Evolutionary conservation across 2,888 invertebrate genomes (phyloP).

Genomic region (Nomada fabriciana): DNA sequence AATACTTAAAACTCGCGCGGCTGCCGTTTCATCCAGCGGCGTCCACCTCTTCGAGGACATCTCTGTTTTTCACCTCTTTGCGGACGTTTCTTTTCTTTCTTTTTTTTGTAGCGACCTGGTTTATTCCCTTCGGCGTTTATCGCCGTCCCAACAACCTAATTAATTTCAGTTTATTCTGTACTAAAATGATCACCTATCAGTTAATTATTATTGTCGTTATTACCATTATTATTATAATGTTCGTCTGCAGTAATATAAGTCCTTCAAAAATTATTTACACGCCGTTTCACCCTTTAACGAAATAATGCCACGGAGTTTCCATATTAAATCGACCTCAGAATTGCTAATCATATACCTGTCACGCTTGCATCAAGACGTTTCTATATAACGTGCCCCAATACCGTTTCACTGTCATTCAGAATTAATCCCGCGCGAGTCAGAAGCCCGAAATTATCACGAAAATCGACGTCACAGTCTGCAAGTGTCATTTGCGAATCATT

Average conservation of each 20-base stretch:
- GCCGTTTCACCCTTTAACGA: no score
- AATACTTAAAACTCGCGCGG: slow-evolving; percentile 74
- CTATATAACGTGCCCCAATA: not conserved
- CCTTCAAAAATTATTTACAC: no score
- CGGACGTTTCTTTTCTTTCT: slow-evolving; percentile 12
- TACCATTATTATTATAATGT: not conserved
- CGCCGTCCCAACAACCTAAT: slow-evolving; percentile 15
- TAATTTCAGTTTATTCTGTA: slow-evolving; percentile 16
- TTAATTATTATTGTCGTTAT: not conserved
- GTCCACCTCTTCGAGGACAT: slow-evolving; percentile 49
- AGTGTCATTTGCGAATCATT: not conserved
- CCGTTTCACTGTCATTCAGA: no score
- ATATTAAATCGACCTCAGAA: no score
- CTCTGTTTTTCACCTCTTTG: slow-evolving; percentile 29
- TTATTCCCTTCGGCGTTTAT: slow-evolving; percentile 32
- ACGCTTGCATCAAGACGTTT: not conserved
- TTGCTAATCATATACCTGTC: not conserved
- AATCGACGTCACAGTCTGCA: not conserved
- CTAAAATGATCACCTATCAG: no score
- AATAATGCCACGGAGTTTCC: no score
- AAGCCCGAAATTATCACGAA: slow-evolving; percentile 20
- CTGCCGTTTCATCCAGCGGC: slow-evolving; percentile 67
- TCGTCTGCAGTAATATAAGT: not conserved
- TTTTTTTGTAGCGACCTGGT: slow-evolving; percentile 13
- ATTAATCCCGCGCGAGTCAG: no score